A percentile compares a stretch with the other conserved stretches of the same genome.
Conservation (phyloP, 2,888 invertebrate species). For the Glyphotaelius pellucidus region DNA sequence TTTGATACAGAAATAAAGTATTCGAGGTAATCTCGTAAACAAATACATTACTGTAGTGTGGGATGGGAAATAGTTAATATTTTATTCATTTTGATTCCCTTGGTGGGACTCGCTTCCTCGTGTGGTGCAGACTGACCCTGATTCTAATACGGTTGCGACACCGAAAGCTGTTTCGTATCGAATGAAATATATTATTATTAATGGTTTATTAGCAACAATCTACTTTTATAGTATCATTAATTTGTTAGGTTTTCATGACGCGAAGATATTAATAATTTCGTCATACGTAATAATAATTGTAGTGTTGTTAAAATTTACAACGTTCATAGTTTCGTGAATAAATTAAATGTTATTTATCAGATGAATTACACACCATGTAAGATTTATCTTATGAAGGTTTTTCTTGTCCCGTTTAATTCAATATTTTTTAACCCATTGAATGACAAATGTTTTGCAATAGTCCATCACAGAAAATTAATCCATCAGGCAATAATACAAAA, state of each 20-base stretch:
- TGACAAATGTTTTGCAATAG: no score
- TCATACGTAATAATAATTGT: background rate
- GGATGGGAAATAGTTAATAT: no score
- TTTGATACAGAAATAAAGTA: no score
- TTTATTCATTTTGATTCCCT: no score
- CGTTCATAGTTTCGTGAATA: background rate
- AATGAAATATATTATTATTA: background rate
- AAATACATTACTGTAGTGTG: no score
- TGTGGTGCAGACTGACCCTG: background rate
- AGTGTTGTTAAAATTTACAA: background rate
- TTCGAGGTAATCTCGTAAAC: no score
- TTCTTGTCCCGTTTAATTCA: background rate
- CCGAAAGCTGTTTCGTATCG: background rate
- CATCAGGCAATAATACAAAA: no score
- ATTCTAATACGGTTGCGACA: background rate
- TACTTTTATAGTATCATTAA: background rate
- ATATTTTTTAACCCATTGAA: no score
- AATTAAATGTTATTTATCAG: background rate
- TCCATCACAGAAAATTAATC: no score
- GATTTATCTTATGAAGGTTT: background rate
- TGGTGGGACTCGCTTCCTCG: background rate
- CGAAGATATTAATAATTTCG: background rate
- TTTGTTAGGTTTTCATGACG: background rate
- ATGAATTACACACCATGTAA: background rate
- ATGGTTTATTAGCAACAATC: background rate